Base-by-base conservation (phyloP, 2,888 invertebrate species). In the Blastobasis adustella region DNA sequence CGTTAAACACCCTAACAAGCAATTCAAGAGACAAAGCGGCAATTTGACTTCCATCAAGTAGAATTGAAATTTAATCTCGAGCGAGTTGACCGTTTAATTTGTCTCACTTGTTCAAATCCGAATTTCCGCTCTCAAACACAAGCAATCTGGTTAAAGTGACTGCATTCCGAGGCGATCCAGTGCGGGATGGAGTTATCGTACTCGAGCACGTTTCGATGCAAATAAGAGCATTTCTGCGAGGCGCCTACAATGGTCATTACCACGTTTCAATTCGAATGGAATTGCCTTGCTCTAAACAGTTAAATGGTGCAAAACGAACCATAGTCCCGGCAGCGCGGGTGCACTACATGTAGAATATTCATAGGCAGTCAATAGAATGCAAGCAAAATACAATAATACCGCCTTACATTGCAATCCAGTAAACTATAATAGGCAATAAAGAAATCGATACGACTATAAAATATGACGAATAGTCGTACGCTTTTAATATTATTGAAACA, bases 191-290 rank as follows among this genome's bases (percentile, higher is more conserved):
- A 70, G 73, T 69, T 73, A 74, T 73, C 7, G 75, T 71, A 71
- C 69, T 69, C 67, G 62, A 74, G 74, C 77, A 78, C 76, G 79
- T 81, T 82, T 73, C 70, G 67, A 77, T 79, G 79, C 80, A 82
- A 83, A 84, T 83, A 82, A 73, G 76, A 75, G 68, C 80, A 73
- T 80, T 83, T 79, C 77, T 71, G 69, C 76, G 62, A 71, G 73
- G 71, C 71, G 68, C 75, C 72, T 73, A 81, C 79, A 78, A 79
- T 79, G 74, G 79, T 73, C 77, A 83, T 83, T 84, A 83, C 78
- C 73, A 70, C 76, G 79, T 79, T 84, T 80, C 81, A 79, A 79
- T 80, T 76, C 78, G 73, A 67, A 56, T 62, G 60, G 66, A 69
- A 74, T 67, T 71, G 74, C 70, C 60, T 69, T 67, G 73, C 67